These are phyloP conservation scores for Coleophora flavipennella DNA, from an alignment of 2,888 invertebrate genomes.

Conservation along the genomic window DNA sequence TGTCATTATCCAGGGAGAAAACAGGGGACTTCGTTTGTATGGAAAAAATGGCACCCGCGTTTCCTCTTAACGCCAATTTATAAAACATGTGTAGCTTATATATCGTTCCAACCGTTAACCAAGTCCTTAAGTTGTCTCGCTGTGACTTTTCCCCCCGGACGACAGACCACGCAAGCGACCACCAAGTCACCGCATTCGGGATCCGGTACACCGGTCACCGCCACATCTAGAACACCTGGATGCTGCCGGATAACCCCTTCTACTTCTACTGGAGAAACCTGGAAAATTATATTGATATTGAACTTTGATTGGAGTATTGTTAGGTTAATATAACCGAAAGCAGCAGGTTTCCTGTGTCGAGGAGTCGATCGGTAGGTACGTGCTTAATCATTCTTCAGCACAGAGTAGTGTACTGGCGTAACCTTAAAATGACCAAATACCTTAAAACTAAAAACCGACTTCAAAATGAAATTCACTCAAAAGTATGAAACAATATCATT, in stretches of 20 bases:
- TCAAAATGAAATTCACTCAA: too few relatives aligned
- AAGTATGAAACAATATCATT: too few relatives aligned
- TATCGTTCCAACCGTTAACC: background rate
- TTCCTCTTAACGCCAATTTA: background rate
- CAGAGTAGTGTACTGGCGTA: background rate
- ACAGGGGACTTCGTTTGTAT: too few relatives aligned
- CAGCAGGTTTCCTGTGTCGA: too few relatives aligned
- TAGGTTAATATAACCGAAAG: too few relatives aligned
- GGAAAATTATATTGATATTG: background rate
- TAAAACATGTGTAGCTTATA: background rate
- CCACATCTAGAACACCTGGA: slow-evolving; percentile 33
- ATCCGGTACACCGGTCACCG: slow-evolving; percentile 32
- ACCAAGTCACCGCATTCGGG: slow-evolving; percentile 20
- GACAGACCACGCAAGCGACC: background rate
- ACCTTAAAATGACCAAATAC: background rate
- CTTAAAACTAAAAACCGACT: too few relatives aligned
- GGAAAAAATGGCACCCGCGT: too few relatives aligned
- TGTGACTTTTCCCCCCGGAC: background rate
- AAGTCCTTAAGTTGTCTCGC: background rate
- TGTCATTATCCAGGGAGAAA: too few relatives aligned
- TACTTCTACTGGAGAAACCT: slow-evolving; percentile 37
- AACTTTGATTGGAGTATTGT: too few relatives aligned
- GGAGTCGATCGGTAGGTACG: background rate
- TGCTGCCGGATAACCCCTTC: slow-evolving; percentile 33
- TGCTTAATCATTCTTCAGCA: background rate